phyloP scores from a whole-genome alignment of 2,113 vertebrate species.

The Philantomba maxwellii region DNA sequence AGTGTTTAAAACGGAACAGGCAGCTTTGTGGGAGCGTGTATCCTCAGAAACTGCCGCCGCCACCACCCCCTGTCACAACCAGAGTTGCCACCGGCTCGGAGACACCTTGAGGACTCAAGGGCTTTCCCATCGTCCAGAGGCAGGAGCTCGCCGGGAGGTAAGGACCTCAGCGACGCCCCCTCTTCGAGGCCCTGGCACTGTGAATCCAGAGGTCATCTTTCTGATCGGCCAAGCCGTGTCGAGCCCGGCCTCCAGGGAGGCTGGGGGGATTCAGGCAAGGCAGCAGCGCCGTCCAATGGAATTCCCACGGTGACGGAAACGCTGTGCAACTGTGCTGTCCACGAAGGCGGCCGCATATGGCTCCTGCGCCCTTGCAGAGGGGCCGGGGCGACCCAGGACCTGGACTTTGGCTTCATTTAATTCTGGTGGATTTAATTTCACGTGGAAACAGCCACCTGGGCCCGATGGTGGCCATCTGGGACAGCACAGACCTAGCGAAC shows the following conservation, averaged over 20 bases:
- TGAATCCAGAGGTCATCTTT: not conserved
- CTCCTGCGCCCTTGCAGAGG: not conserved
- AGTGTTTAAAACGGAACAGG: not conserved
- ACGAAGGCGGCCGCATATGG: not conserved
- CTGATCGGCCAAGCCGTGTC: no score
- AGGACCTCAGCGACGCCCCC: no score
- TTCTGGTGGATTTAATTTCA: not conserved
- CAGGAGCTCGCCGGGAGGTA: not conserved
- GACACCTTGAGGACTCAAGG: not conserved
- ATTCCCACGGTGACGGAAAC: rapidly evolving
- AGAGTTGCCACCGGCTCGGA: not conserved
- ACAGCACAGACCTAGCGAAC: not conserved
- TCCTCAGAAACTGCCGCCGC: not conserved
- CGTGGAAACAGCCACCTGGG: rapidly evolving
- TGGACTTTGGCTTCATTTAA: not conserved
- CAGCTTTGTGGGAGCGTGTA: rapidly evolving
- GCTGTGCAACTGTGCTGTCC: rapidly evolving
- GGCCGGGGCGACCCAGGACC: not conserved
- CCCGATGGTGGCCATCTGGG: rapidly evolving
- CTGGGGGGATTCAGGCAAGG: not conserved
- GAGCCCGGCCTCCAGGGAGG: no score
- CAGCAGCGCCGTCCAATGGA: rapidly evolving
- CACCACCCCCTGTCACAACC: not conserved
- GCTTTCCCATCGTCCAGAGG: no score
- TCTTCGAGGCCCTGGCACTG: rapidly evolving